Base-by-base conservation (phyloP, 2,888 invertebrate species). In the Ornithoptera priamus region DNA sequence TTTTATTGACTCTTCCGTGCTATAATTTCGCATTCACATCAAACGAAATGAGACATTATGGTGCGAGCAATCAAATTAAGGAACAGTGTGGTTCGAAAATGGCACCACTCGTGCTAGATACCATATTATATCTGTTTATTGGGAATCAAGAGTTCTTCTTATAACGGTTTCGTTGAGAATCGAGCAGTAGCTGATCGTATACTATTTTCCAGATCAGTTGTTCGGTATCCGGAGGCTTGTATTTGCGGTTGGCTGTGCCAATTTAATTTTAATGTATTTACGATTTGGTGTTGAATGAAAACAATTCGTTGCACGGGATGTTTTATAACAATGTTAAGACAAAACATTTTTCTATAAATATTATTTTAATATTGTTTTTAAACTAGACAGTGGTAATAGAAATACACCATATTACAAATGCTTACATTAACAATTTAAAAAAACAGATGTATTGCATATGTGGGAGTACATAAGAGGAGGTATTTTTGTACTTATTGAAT, bases 41-140 rank as follows among this genome's bases (percentile, higher is more conserved):
- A 69, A 68, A 69, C 74, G 68, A 79, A 80, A 79, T 80, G 78
- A 77, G 77, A 77, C 63, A 73, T 76, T 78, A 78, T 77, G 74
- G 75, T 74, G 71, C 68, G 72, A 62, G 67, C 71, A 76, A 77
- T 76, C 73, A 74, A 78, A 76, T 78, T 77, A 76, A 72, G 73
- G 73, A 73, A 73, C 75, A 71, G 70, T 71, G 73, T 70, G 68
- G 73, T 71, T 68, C 64, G 65, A 36, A 70, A 71, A 73, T 68
- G 62, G 70, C 46, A 10, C 69, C 65, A 65, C 57, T 69, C 24
- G 10, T 46, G 36, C n/a, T 62, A 65, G 65, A 57, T 30, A 65
- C 62, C 20, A 20, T 18, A 58, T 61, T 30, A 57, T 46, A 58
- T 62, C 30, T 17, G 24, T 20, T 17, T 20, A 20, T 42, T 12